A percentile compares a stretch with the other conserved stretches of the same genome.
Evolutionary conservation across 2,113 vertebrate genomes (phyloP).

Genomic region (Cyanoliseus patagonus): DNA sequence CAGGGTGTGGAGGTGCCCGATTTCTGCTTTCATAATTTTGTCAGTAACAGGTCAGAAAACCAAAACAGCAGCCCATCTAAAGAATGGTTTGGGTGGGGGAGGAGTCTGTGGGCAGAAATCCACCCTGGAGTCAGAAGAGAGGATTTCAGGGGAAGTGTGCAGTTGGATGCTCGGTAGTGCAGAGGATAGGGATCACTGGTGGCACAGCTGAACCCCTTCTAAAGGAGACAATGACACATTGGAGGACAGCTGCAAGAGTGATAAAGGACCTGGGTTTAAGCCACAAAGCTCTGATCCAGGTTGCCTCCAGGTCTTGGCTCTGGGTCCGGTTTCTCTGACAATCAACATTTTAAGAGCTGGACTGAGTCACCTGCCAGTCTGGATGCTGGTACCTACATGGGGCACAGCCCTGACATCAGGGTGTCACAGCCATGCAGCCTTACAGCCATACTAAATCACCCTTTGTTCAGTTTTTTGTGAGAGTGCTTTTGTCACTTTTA

Average conservation of each 20-base stretch:
- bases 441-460: not conserved
- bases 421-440: not conserved
- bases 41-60: not conserved
- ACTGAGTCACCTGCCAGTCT: not conserved
- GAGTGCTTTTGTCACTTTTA: not conserved
- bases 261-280: not conserved
- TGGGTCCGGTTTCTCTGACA: not conserved
- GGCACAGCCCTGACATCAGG: not conserved
- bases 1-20: fast-evolving
- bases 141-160: fast-evolving
- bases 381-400: fast-evolving
- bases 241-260: not conserved
- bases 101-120: not conserved
- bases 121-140: not conserved
- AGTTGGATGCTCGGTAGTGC: fast-evolving
- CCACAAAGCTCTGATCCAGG: not conserved
- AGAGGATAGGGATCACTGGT: not conserved
- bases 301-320: not conserved
- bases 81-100: not conserved
- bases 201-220: not conserved
- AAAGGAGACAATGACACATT: not conserved
- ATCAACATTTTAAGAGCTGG: not conserved
- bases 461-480: not conserved
- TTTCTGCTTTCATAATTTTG: not conserved
- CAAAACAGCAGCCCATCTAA: not conserved